Conservation (phyloP, 2,888 invertebrate species). For the Patella pellucida region DNA sequence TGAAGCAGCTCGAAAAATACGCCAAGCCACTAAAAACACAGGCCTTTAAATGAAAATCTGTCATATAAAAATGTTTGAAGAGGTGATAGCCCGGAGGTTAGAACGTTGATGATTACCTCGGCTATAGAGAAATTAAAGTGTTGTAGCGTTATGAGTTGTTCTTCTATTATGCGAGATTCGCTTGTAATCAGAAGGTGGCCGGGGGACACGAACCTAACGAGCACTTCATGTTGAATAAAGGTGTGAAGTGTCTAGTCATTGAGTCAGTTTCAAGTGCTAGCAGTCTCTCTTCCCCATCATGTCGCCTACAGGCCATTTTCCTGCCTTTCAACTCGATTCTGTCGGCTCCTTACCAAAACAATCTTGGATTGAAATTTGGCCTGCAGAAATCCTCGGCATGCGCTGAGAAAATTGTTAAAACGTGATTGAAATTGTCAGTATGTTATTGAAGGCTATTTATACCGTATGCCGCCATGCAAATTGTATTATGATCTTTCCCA, state of each 20-base stretch:
- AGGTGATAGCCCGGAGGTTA: no score
- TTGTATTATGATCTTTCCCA: no score
- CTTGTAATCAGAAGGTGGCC: not conserved
- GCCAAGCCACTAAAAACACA: no score
- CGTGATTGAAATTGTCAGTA: constrained; percentile 4
- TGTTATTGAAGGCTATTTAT: not conserved
- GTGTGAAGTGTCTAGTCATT: no score
- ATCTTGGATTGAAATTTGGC: not conserved
- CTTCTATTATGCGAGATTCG: not conserved
- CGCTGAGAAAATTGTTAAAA: not conserved
- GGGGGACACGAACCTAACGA: not conserved
- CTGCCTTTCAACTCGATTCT: not conserved
- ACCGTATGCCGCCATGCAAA: not conserved
- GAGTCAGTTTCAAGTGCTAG: not conserved
- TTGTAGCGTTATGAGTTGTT: not conserved
- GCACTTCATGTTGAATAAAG: not conserved
- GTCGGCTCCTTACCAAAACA: constrained; percentile 3
- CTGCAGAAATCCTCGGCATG: not conserved
- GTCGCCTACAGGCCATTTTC: not conserved
- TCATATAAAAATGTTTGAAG: no score
- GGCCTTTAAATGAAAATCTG: no score
- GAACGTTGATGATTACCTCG: no score
- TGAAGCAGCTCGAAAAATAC: no score
- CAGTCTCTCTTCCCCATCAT: not conserved
- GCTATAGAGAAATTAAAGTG: no score